These are phyloP conservation scores for Pyrocephalus nanus DNA, from an alignment of 2,797 vertebrate genomes.

Conservation along the genomic window DNA sequence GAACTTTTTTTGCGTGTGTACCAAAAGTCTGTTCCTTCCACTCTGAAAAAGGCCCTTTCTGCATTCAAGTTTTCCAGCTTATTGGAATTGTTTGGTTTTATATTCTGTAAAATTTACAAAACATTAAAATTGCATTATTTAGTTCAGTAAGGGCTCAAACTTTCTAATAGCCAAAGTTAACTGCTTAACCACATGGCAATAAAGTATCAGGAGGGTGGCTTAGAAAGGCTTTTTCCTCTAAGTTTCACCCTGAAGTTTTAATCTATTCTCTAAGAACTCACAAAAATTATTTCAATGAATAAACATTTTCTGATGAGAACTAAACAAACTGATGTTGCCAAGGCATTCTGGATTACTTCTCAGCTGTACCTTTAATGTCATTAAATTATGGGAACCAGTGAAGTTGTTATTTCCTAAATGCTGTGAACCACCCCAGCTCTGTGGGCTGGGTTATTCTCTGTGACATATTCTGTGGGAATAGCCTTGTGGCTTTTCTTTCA, in stretches of 20 bases:
- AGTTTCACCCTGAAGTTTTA: not conserved
- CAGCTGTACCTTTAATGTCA: not conserved
- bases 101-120: too few relatives aligned
- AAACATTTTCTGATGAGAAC: not conserved
- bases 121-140: not conserved
- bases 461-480: not conserved
- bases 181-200: not conserved
- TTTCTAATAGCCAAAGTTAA: not conserved
- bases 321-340: not conserved
- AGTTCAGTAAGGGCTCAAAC: not conserved
- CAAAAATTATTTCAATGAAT: not conserved
- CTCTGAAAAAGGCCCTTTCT: not conserved
- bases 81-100: too few relatives aligned
- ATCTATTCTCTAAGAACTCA: not conserved
- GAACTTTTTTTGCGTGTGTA: not conserved
- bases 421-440: not conserved
- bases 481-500: not conserved
- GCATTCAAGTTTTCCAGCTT: not conserved
- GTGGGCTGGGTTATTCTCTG: not conserved
- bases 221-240: not conserved
- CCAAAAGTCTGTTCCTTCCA: not conserved
- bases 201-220: not conserved
- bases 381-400: not conserved
- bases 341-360: not conserved
- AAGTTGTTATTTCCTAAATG: not conserved